Evolutionary conservation across 2,797 vertebrate species (phyloP), one percentile per base, ranked within the genome.

Genomic region (Masticophis lateralis): DNA sequence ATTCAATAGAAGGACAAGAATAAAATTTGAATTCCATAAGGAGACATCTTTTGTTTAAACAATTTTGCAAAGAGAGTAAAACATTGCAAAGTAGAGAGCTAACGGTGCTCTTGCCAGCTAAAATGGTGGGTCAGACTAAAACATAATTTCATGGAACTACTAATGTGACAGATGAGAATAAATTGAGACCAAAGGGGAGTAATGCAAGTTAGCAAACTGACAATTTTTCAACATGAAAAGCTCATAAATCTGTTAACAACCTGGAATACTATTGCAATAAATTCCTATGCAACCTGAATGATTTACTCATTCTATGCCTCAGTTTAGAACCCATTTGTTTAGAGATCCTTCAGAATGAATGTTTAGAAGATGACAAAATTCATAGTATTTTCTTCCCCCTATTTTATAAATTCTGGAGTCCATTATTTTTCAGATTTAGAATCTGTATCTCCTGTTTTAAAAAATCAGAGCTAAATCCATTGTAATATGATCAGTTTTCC

Each of bases 141-240:
- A 97, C 95, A 93, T 92, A n/a, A 0, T 92, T 32, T 93, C 91
- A 87, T 56, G 14, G 53, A 92, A 93, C 1, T n/a, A 61, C 91
- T 94, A 93, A 57, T 28, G 91, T 92, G 96, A 96, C 51, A 56
- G 28, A 95, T 92, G 92, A 96, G 59, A 90, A 95, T 91, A 69
- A 88, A 88, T 56, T 28, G 91, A 28, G 91, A 74, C 88, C 47
- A 74, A 37, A 95, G 89, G 87, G 92, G 87, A 96, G 60, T 91
- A 18, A 0, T 92, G 91, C 92, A 96, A n/a, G 53, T 92, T 93
- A 88, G 92, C 92, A 89, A 91, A 92, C n/a, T 59, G 93, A 79
- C 90, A 87, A 88, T 96, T 94, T 93, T 79, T 94, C 94, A 94
- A 91, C 91, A 95, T 0, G 12, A 7, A 59, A 37, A 55, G 47